phyloP scores from a whole-genome alignment of 2,888 invertebrate species.

The Pterostichus niger region DNA sequence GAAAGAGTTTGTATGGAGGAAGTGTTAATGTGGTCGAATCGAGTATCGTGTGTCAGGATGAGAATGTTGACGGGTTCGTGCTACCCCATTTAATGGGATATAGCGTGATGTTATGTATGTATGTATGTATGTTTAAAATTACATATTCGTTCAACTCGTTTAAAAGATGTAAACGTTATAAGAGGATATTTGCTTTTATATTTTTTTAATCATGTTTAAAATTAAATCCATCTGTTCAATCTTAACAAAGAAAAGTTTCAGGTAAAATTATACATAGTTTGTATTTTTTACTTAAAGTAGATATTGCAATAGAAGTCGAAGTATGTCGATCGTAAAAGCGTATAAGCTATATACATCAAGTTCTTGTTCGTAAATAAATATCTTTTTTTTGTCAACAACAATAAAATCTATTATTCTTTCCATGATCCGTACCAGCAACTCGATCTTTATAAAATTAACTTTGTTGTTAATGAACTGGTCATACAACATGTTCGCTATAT shows the following conservation, averaged over 20 bases:
- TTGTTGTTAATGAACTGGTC: constrained; percentile 59
- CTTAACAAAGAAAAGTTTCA: constrained; percentile 4
- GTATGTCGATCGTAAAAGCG: constrained; percentile 32
- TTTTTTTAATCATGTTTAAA: too few species aligned
- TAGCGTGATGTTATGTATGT: too few species aligned
- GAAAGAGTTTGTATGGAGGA: too few species aligned
- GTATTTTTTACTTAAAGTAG: constrained; percentile 16
- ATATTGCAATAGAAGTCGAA: constrained; percentile 37
- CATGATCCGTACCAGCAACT: constrained; percentile 61
- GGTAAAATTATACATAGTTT: constrained; percentile 13
- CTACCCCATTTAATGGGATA: too few species aligned
- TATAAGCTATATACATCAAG: constrained; percentile 38
- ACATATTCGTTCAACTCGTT: too few species aligned
- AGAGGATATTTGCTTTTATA: too few species aligned
- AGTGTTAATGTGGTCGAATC: too few species aligned
- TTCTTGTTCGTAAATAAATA: constrained; percentile 49
- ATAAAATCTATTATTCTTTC: constrained; percentile 62
- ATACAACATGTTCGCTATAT: constrained; percentile 16
- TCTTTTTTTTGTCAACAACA: constrained; percentile 48
- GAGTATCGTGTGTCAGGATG: too few species aligned
- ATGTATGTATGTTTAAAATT: too few species aligned
- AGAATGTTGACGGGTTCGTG: too few species aligned
- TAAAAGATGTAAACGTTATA: too few species aligned
- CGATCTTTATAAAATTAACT: constrained; percentile 62
- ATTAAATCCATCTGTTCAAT: too few species aligned